Evolutionary conservation across 2,888 invertebrate species (phyloP), one percentile per base, ranked within the genome.

Genomic region (Neoascia interrupta): DNA sequence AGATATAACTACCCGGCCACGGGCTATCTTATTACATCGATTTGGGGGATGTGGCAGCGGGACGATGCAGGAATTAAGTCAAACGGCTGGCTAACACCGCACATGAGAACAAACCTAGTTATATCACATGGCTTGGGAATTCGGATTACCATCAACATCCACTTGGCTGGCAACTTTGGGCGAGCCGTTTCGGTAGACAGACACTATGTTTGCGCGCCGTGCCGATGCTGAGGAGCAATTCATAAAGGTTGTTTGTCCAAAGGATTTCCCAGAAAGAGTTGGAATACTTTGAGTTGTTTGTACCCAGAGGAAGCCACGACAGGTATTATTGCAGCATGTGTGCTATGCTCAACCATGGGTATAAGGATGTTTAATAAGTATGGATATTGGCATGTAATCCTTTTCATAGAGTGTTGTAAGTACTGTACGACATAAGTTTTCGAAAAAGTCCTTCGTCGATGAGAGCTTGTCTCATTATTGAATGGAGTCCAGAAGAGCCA

Each of bases 21-120:
- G 43, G 61, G 73, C 73, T 79, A 73, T 73, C 73, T 68, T 79
- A 61, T 79, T 68, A 61, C 79, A 79, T 73, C 60, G 54, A 45
- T 56, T 68, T 15, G 60, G 49, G 18, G 43, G 26, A 36, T 3
- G 8, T 15, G n/a, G 21, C 6, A 15, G 43, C 19, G 28, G 13
- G 18, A 43, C 58, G 45, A 61, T 53, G 58, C 56, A 63, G 63
- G 60, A 72, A 72, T 58, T 72, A 66, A 72, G 60, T 66, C 72
- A 72, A 79, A 60, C 37, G 56, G 19, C 39, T 70, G 49, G 18
- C 54, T 37, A 54, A 36, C 64, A n/a, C 43, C 26, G 36, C n/a
- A n/a, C n/a, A n/a, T n/a, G n/a, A n/a, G n/a, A n/a, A n/a, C n/a
- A n/a, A n/a, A n/a, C n/a, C n/a, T n/a, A n/a, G n/a, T n/a, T n/a